Base-by-base conservation (phyloP, 2,797 vertebrate species). In the Petrocephalus sullivani region DNA sequence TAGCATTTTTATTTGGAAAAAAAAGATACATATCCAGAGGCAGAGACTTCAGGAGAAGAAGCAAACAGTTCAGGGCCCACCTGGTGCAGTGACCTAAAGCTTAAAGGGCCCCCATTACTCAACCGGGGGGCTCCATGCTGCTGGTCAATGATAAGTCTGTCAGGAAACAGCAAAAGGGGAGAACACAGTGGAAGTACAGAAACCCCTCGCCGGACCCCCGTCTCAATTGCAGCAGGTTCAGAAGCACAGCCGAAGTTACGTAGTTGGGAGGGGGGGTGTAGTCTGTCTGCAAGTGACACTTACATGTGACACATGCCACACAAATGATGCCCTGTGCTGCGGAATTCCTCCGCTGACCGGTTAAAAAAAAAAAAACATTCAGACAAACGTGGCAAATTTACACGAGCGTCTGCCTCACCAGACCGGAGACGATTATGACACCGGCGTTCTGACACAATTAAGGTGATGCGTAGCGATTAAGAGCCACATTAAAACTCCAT, bases 401-500 rank as follows among this genome's bases (percentile, higher is more conserved):
- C 28, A 49, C 46, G 33, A 16, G 54, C 37, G 21, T 16, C 49
- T 61, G 14, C 7, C 60, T 71, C 19, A 41, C 61, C 46, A 28
- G 60, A 23, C 60, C 60, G 37, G 49, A 53, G 61, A 28, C 10
- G 54, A 88, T 85, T 88, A 75, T 19, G 28, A 37, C 37, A 33
- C 8, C n/a, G 82, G 5, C n/a, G 33, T 64, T 28, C 61, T 86
- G 67, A 64, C 82, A 75, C 54, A 71, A 71, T 85, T 46, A 71
- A 57, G 53, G 9, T 71, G 51, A 88, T 88, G 82, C 2, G 33
- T 53, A 75, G 85, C 28, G 23, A 88, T 88, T 88, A 88, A 71
- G 41, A 54, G 33, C 10, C 82, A 23, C 61, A 75, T 86, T 88
- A 88, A 84, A 88, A 88, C 21, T 33, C 46, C 67, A 88, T 85